Base-by-base conservation (phyloP, 2,888 invertebrate species). In the Steinernema carpocapsae region DNA sequence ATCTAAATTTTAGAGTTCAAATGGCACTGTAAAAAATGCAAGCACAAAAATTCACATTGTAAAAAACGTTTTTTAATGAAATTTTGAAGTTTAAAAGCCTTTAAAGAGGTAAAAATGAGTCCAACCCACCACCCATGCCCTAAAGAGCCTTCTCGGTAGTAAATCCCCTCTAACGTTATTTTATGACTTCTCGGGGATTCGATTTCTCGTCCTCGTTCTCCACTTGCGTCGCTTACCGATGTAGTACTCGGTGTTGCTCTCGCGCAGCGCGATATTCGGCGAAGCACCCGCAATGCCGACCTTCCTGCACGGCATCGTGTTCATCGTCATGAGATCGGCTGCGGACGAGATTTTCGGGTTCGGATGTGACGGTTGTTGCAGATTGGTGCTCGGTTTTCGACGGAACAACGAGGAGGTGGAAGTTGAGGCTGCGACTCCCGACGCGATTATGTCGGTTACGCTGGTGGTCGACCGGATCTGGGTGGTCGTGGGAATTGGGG, bases 381-480 rank as follows among this genome's bases (percentile, higher is more conserved):
- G n/a, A n/a, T n/a, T n/a, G 2, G n/a, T 12, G 26, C 56, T 56
- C 6, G 22, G 56, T 26, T 56, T 56, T 17, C 56, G 56, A 22
- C 56, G 24, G 56, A 56, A 56, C 3, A 56, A 17, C 24, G 56
- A 56, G 6, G 56, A 56, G 17, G 26, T 56, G 12, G 56, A 56
- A 10, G 56, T 26, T 12, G 56, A 56, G 2, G 56, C 56, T 2
- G 56, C 56, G 56, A 56, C 56, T 56, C 56, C 56, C 22, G 56
- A 56, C 24, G 56, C 56, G 56, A 56, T 56, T 4, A 56, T 56
- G 56, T 56, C 56, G 24, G 56, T 24, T 4, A 56, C 56, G 56
- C 56, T 56, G 56, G 56, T 56, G 2, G 56, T 56, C 26, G 26
- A 24, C 26, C 56, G 19, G 6, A 56, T 56, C 26, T 22, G 22